Percentiles rank a stretch among this genome's conserved stretches.
Conservation (phyloP, 2,113 vertebrate genomes). For the Lamprologus lemairii region DNA sequence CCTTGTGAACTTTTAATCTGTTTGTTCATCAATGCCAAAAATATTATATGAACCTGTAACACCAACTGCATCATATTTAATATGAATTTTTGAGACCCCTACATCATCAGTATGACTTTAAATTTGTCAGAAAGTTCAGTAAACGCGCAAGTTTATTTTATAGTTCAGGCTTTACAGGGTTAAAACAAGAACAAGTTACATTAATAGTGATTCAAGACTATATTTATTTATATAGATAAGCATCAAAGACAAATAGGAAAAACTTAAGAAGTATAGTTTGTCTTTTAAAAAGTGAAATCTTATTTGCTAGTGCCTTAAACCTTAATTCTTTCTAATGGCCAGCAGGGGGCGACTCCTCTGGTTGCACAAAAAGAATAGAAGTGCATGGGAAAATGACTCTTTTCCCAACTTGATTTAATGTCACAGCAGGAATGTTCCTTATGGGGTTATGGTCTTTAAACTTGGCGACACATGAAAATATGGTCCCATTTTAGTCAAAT, state of each 20-base stretch:
- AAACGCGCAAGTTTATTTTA: fast-evolving
- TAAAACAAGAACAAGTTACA: fast-evolving
- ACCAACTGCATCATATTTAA: not conserved
- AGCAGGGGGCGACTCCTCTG: not conserved
- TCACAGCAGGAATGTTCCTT: not conserved
- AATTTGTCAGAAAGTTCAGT: not conserved
- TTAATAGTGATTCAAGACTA: fast-evolving
- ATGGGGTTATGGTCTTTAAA: fast-evolving
- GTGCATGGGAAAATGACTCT: not conserved
- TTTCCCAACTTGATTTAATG: not conserved
- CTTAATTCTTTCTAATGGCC: fast-evolving
- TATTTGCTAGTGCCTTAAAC: not conserved
- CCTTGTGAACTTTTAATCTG: not conserved
- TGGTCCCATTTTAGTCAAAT: not conserved
- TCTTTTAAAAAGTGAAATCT: not conserved
- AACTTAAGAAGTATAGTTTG: not conserved
- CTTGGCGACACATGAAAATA: not conserved
- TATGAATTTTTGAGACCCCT: not conserved
- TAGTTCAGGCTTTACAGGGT: not conserved
- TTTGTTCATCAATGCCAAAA: not conserved
- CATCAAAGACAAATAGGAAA: fast-evolving
- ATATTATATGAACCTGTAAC: not conserved
- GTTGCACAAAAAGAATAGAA: not conserved
- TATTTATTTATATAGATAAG: not conserved
- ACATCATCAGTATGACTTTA: not conserved